Percentiles rank a stretch among this genome's conserved stretches.
Evolutionary conservation across 2,797 vertebrate genomes (phyloP).

Genomic region (Xiphorhynchus erythropygius): DNA sequence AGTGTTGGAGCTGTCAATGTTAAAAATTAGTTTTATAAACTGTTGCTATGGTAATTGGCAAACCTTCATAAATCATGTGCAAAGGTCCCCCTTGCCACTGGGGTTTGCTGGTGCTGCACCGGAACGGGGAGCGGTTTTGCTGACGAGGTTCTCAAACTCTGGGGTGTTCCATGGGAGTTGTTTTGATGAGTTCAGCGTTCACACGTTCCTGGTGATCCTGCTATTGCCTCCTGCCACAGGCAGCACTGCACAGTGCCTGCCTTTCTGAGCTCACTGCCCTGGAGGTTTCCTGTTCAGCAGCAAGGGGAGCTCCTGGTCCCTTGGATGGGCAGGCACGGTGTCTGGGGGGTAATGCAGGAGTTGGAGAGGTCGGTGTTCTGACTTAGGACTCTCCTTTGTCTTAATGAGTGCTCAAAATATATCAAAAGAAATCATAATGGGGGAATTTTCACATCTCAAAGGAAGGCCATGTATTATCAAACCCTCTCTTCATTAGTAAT

Average conservation of each 20-base stretch:
- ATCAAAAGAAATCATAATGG: slow-evolving; percentile 73
- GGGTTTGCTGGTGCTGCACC: not conserved
- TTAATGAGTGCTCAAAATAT: slow-evolving; percentile 71
- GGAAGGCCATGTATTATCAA: slow-evolving; percentile 73
- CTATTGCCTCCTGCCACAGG: not conserved
- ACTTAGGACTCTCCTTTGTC: slow-evolving; percentile 28
- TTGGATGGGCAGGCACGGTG: not conserved
- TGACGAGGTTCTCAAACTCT: not conserved
- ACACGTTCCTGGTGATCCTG: not conserved
- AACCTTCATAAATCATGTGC: not conserved
- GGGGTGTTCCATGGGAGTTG: not conserved
- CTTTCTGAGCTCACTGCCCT: not conserved
- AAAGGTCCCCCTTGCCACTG: not conserved
- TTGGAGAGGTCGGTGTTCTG: slow-evolving; percentile 13
- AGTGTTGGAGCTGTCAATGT: not conserved
- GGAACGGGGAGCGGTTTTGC: not conserved
- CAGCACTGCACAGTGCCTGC: not conserved
- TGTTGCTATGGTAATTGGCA: not conserved
- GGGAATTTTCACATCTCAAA: slow-evolving; percentile 76
- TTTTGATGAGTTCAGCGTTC: not conserved
- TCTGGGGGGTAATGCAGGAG: slow-evolving; percentile 26
- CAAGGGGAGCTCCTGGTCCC: not conserved
- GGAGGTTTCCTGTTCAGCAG: not conserved
- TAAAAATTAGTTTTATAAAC: not conserved
- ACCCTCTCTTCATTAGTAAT: slow-evolving; percentile 72